These are phyloP conservation scores for Chorisops tibialis DNA, from an alignment of 2,888 invertebrate species.

Conservation along the genomic window DNA sequence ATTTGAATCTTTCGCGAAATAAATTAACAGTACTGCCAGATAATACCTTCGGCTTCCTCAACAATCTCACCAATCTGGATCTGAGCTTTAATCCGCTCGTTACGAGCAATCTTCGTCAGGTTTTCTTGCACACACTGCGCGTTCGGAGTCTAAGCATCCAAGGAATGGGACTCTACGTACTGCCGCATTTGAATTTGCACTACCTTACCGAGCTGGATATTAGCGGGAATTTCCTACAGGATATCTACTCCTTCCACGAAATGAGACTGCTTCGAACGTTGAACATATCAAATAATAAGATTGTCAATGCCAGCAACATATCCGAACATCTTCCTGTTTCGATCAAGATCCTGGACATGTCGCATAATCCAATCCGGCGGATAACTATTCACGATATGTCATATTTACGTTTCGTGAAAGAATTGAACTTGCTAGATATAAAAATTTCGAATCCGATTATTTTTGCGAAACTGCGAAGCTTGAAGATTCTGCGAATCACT, in stretches of 20 bases:
- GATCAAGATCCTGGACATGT: constrained; percentile 73
- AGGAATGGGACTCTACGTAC: constrained; percentile 70
- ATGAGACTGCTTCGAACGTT: constrained; percentile 69
- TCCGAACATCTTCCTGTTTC: constrained; percentile 69
- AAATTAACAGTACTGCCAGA: constrained; percentile 81
- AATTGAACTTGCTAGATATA: constrained; percentile 70
- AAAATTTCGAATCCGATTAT: constrained; percentile 73
- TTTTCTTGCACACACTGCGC: constrained; percentile 81
- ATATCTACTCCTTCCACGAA: constrained; percentile 68
- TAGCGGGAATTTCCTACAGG: constrained; percentile 71
- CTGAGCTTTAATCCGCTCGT: constrained; percentile 76
- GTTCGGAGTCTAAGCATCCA: constrained; percentile 74
- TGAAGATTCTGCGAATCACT: constrained; percentile 72
- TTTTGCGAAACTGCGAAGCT: constrained; percentile 66
- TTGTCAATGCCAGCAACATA: constrained; percentile 70
- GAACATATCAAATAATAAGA: constrained; percentile 72
- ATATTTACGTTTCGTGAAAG: constrained; percentile 63
- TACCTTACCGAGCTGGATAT: constrained; percentile 77
- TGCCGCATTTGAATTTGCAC: constrained; percentile 74
- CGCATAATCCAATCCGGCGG: constrained; percentile 77
- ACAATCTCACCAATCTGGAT: constrained; percentile 74
- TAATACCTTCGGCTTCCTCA: constrained; percentile 81
- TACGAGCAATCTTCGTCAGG: constrained; percentile 80
- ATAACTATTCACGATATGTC: constrained; percentile 59
- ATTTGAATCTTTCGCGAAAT: constrained; percentile 75